A percentile compares a stretch with the other conserved stretches of the same genome.
These are phyloP conservation scores for Orchestia grillus DNA, from an alignment of 1,140 invertebrate genomes.

Conservation along the genomic window DNA sequence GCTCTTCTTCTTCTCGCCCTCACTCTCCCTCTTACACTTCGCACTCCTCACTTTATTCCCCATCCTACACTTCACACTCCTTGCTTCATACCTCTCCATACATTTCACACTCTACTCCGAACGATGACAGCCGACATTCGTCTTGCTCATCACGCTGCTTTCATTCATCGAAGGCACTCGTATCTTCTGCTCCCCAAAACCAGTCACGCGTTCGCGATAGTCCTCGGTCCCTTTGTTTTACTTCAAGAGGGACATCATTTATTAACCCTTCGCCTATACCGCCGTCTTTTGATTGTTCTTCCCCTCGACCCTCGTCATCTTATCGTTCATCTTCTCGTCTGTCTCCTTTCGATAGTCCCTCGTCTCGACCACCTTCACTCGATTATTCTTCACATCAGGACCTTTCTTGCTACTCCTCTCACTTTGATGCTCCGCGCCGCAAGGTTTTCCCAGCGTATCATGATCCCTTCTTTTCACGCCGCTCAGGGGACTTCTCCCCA, in stretches of 20 bases:
- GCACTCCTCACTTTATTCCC: neutral
- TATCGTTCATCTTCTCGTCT: neutral
- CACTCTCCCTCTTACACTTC: neutral
- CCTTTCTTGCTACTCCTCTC: neutral
- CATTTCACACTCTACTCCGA: neutral
- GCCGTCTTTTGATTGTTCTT: neutral
- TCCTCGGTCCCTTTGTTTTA: neutral
- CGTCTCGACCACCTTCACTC: neutral
- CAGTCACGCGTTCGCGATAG: neutral
- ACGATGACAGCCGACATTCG: neutral
- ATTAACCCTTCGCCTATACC: neutral
- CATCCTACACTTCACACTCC: neutral
- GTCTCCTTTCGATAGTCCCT: neutral
- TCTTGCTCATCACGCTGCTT: neutral
- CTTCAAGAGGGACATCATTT: neutral
- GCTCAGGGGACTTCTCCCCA: neutral
- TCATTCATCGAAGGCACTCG: conserved; percentile 4
- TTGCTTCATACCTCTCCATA: neutral
- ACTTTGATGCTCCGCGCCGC: neutral
- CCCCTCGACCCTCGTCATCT: neutral
- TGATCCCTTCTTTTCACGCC: conserved; percentile 5
- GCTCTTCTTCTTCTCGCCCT: conserved; percentile 1
- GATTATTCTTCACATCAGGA: neutral
- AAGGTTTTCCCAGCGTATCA: conserved; percentile 19
- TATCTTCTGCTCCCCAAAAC: neutral